Conservation (phyloP, 2,113 vertebrate species). For the Glareola pratincola region DNA sequence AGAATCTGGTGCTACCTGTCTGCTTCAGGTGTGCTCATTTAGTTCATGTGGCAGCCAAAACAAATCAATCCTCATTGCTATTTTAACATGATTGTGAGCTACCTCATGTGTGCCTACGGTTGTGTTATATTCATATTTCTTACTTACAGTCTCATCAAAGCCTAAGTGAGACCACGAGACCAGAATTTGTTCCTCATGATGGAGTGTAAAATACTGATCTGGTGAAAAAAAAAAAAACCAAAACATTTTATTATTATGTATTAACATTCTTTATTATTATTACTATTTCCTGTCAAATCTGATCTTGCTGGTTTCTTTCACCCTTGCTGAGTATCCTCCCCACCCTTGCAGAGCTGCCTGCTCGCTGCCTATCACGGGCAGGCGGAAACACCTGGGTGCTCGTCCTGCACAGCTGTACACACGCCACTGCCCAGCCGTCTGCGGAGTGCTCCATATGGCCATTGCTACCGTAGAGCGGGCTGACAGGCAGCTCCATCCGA, state of each 20-base stretch:
- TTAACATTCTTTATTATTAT: not conserved
- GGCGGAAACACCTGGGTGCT: slow-evolving; percentile 35
- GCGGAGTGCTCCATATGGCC: slow-evolving; percentile 21
- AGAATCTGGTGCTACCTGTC: not conserved
- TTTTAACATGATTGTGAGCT: not conserved
- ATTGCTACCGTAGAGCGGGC: not conserved
- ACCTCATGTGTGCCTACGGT: not conserved
- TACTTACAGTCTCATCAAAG: not conserved
- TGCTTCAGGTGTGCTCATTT: not conserved
- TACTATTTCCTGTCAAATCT: not conserved
- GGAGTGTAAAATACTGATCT: not conserved
- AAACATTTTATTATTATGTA: not conserved
- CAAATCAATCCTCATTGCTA: not conserved
- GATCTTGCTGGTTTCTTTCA: not conserved
- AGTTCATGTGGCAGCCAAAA: not conserved
- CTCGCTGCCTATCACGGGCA: not conserved
- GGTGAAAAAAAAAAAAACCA: not conserved
- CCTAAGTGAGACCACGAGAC: not conserved
- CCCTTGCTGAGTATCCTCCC: not conserved
- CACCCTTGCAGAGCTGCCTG: not conserved
- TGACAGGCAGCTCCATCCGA: not conserved
- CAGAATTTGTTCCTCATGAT: not conserved
- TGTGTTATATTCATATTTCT: not conserved
- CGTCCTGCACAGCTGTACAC: slow-evolving; percentile 36
- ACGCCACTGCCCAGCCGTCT: slow-evolving; percentile 28